These are phyloP conservation scores for Glaucidium brasilianum DNA, from an alignment of 2,113 vertebrate genomes.

Conservation along the genomic window DNA sequence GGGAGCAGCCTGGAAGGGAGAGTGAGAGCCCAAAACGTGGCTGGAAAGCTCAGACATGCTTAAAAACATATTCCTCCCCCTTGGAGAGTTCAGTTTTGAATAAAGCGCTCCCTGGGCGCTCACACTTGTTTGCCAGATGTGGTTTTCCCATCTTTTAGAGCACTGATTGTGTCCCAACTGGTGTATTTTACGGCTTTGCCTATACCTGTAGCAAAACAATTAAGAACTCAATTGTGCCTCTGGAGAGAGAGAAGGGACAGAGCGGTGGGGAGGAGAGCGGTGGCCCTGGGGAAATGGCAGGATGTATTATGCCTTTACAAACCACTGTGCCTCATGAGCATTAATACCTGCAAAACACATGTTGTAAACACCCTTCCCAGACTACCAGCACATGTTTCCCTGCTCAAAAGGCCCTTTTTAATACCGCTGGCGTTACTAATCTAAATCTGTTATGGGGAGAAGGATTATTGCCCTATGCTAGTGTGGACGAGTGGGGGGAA, in stretches of 20 bases:
- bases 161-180: constrained; percentile 58
- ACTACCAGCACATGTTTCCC: not conserved
- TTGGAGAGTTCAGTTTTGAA: not conserved
- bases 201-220: not conserved
- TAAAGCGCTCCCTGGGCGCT: not conserved
- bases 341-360: constrained; percentile 3
- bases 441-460: not conserved
- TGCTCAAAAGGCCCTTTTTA: not conserved
- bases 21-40: not conserved
- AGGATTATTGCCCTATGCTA: not conserved
- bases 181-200: constrained; percentile 4
- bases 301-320: not conserved
- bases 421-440: not conserved
- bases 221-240: not conserved
- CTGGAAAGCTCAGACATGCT: not conserved
- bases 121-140: constrained; percentile 46
- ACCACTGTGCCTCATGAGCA: not conserved
- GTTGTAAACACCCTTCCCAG: constrained; percentile 25
- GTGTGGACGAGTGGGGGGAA: accelerated
- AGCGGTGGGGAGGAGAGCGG: not conserved
- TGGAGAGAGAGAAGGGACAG: not conserved
- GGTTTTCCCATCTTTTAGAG: constrained; percentile 14
- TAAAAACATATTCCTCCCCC: not conserved
- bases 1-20: not conserved
- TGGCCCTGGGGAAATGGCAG: not conserved